Base-by-base conservation (phyloP, 2,888 invertebrate genomes). In the Buathra laborator region DNA sequence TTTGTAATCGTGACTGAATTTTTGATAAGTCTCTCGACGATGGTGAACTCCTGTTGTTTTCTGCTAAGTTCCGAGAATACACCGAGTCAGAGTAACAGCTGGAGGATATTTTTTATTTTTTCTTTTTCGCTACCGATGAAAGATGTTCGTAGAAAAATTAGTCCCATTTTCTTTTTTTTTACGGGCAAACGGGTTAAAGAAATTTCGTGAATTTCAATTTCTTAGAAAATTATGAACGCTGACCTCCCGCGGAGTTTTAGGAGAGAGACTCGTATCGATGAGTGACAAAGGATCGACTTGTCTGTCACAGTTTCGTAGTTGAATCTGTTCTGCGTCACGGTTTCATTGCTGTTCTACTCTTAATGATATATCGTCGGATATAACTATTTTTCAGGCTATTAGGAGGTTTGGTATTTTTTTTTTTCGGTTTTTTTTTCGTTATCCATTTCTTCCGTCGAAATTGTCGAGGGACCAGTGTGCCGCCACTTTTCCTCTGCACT, bases 1-100 rank as follows among this genome's bases (percentile, higher is more conserved):
- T 80, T 85, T 72, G 82, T 82, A 76, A 85, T 85, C 81, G 84
- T 79, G 85, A 82, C 76, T 79, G 82, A 85, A 85, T 79, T 85
- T 85, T 79, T 76, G 70, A 80, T 82, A 79, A 82, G 78, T 51
- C 62, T 16, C 68, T 64, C 66, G 56, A 44, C 70, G 67, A 16
- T 19, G 48, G 32, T 46, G 56, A 81, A 24, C 67, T 70, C 67
- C 59, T 68, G 59, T 79, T 51, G 75, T 51, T 70, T 64, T 66
- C 59, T 16, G 53, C 66, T 3, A 51, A 46, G 32, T 80, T 85
- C 79, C 76, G 59, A 80, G 82, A 79, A 80, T 24, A 53, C 51
- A 32, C 12, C 16, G 43, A 70, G 51, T 66, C 10, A 9, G 16
- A 14, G 62, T 29, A 79, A 81, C 81, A 85, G 85, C 78, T 82